Percentiles rank a stretch among this genome's conserved stretches.
phyloP scores from a whole-genome alignment of 2,888 invertebrate species.

The Trachelus troglodyta region DNA sequence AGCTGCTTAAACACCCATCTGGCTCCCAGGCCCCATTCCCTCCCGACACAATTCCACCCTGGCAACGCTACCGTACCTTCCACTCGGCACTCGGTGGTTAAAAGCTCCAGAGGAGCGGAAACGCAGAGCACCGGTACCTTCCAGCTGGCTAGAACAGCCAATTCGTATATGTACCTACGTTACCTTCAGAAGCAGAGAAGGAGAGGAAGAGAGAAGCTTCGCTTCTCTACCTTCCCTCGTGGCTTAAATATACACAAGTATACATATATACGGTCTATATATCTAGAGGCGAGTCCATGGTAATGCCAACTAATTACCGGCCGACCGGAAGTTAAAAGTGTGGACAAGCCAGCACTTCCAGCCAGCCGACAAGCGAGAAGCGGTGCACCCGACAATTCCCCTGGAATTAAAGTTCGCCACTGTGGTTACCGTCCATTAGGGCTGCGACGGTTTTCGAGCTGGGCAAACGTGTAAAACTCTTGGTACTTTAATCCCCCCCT shows the following conservation, averaged over 20 bases:
- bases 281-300: slow-evolving; percentile 38
- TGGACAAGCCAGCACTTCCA: slow-evolving; percentile 44
- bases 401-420: slow-evolving; percentile 33
- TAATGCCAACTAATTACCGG: slow-evolving; percentile 60
- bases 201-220: not conserved
- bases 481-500: not conserved
- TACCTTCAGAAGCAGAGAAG: not conserved
- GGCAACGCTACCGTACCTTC: slow-evolving; percentile 40
- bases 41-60: slow-evolving; percentile 49
- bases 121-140: not conserved
- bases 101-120: slow-evolving; percentile 42
- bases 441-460: slow-evolving; percentile 1
- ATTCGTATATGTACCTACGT: not conserved
- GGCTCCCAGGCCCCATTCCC: slow-evolving; percentile 36
- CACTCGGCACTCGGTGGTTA: slow-evolving; percentile 46
- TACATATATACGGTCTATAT: not conserved
- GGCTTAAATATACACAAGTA: not conserved
- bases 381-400: slow-evolving; percentile 22
- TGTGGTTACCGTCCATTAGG: slow-evolving; percentile 37
- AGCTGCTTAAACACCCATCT: slow-evolving; percentile 60
- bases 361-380: not conserved
- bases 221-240: not conserved
- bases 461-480: not conserved
- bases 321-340: slow-evolving; percentile 57
- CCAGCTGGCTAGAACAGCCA: not conserved